phyloP scores from a whole-genome alignment of 2,888 invertebrate species.

The Drosophila fungiperda region DNA sequence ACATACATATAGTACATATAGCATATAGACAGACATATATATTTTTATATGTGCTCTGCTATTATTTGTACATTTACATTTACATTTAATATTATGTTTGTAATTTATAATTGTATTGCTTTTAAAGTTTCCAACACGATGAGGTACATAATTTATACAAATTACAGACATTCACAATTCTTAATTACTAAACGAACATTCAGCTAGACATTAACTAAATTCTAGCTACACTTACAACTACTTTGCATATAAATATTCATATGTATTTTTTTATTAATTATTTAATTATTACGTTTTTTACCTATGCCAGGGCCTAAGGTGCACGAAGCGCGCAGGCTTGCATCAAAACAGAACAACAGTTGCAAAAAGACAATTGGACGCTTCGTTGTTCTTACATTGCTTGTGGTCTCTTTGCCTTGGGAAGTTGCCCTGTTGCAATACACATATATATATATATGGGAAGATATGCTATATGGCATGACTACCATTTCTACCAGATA shows the following conservation, averaged over 20 bases:
- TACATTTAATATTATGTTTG: constrained; percentile 39
- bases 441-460: constrained; percentile 1
- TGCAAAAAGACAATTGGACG: constrained; percentile 86
- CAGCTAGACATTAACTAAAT: constrained; percentile 46
- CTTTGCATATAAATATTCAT: constrained; percentile 5
- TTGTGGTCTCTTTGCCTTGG: constrained; percentile 82
- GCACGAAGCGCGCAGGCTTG: constrained; percentile 74
- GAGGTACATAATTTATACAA: constrained; percentile 76
- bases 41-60: constrained; percentile 26
- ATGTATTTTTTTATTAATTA: constrained; percentile 3
- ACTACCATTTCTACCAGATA: background rate
- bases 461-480: constrained; percentile 6
- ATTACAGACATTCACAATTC: constrained; percentile 26
- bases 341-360: constrained; percentile 85
- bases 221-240: constrained; percentile 36
- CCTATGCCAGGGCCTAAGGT: constrained; percentile 61
- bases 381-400: constrained; percentile 85
- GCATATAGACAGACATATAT: background rate
- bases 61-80: constrained; percentile 66
- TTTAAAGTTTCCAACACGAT: constrained; percentile 70
- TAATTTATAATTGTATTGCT: constrained; percentile 75
- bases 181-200: constrained; percentile 37
- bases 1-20: constrained; percentile 18
- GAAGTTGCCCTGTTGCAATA: background rate
- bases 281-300: constrained; percentile 25